Conservation (phyloP, 2,113 vertebrate species). For the Malurus elegans region DNA sequence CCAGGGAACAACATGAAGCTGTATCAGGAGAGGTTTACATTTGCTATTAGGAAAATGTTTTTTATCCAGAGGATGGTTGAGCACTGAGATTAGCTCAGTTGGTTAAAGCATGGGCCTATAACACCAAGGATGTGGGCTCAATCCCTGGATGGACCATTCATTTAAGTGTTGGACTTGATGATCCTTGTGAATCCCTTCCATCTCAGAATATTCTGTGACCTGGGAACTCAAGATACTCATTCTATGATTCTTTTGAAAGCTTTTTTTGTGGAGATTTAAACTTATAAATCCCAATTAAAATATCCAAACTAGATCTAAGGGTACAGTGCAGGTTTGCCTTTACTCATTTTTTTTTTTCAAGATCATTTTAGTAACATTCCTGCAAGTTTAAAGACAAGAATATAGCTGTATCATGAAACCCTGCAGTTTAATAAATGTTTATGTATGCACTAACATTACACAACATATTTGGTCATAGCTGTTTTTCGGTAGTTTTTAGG, state of each 20-base stretch:
- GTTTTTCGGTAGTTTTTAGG: neutral
- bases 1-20: neutral
- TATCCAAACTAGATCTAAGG: neutral
- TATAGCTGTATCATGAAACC: neutral
- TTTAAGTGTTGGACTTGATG: neutral
- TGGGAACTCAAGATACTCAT: neutral
- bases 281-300: neutral
- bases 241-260: neutral
- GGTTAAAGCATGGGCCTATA: neutral
- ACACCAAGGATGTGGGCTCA: neutral
- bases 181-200: neutral
- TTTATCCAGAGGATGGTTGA: neutral
- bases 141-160: neutral
- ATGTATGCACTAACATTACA: neutral
- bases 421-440: neutral
- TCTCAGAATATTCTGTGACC: neutral
- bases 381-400: neutral
- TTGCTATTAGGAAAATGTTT: neutral
- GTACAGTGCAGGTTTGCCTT: neutral
- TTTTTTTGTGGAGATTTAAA: neutral
- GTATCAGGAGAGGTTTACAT: neutral
- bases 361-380: neutral
- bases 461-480: neutral
- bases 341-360: neutral
- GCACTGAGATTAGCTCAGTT: neutral